phyloP scores from a whole-genome alignment of 2,888 invertebrate genomes.

The Cephus pulcher region DNA sequence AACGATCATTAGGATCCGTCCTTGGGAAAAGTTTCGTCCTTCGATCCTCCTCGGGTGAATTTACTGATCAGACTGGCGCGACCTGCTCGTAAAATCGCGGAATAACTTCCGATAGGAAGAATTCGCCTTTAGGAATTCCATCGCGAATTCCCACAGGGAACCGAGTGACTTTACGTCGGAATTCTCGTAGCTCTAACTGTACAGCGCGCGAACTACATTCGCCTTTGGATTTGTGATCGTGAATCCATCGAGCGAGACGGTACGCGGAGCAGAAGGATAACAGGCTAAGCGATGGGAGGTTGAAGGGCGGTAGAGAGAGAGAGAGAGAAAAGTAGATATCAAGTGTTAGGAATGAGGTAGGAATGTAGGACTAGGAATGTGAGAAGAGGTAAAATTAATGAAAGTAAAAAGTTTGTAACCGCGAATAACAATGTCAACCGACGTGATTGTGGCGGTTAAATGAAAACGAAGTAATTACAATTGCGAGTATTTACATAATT shows the following conservation, averaged over 20 bases:
- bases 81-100: not conserved
- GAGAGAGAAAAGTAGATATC: not conserved
- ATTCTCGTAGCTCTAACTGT: not conserved
- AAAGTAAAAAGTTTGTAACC: not conserved
- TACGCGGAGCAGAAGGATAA: not conserved
- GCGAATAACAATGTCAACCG: not conserved
- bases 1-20: not conserved
- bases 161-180: not conserved
- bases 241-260: not conserved
- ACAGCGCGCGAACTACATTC: not conserved
- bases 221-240: not conserved
- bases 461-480: constrained; percentile 22
- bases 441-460: not conserved
- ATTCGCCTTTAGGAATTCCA: not conserved
- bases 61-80: not conserved
- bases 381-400: not conserved
- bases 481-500: constrained; percentile 42
- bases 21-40: not conserved
- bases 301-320: not conserved
- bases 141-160: not conserved
- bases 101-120: not conserved
- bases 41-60: not conserved
- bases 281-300: not conserved
- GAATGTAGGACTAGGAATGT: not conserved
- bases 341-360: not conserved